These are phyloP conservation scores for Zaprionus bogoriensis DNA, from an alignment of 2,888 invertebrate genomes.

Conservation along the genomic window DNA sequence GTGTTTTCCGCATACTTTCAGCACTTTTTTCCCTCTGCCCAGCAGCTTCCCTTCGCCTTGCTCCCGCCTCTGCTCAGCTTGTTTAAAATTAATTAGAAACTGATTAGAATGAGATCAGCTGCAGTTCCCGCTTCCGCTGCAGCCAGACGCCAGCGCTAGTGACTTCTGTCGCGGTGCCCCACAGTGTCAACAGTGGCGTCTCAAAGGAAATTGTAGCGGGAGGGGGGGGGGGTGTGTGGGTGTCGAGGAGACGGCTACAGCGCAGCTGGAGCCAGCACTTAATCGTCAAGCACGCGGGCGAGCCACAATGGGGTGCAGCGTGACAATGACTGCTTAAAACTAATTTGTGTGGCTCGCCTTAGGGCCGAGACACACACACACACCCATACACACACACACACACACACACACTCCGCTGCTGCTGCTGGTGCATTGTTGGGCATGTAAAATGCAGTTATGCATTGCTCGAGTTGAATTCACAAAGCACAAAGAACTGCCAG, in stretches of 20 bases:
- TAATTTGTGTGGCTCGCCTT: conserved; percentile 67
- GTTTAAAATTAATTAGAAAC: conserved; percentile 54
- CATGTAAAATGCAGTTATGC: conserved; percentile 68
- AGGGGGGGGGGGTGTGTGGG: conserved; percentile 1
- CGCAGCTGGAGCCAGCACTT: conserved; percentile 41
- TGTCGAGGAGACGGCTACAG: not conserved
- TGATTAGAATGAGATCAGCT: conserved; percentile 40
- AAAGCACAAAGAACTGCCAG: conserved; percentile 43
- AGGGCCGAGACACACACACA: conserved; percentile 17
- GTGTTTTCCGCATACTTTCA: no score
- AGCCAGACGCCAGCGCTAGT: no score
- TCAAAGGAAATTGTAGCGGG: no score
- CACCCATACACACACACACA: conserved; percentile 13
- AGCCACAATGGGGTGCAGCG: conserved; percentile 64
- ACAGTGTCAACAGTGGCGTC: conserved; percentile 46
- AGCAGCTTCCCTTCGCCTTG: not conserved
- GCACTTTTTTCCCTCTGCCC: not conserved
- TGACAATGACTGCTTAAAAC: conserved; percentile 75
- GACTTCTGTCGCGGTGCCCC: not conserved
- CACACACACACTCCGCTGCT: conserved; percentile 29
- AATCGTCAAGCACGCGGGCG: conserved; percentile 58
- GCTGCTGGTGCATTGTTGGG: conserved; percentile 48
- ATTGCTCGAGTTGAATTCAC: conserved; percentile 72
- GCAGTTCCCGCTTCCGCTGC: not conserved
- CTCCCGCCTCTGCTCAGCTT: not conserved